Percentiles rank a stretch among this genome's conserved stretches.
Evolutionary conservation across 53 echinoderm and acorn worm species (phyloP).

Genomic region (Paracentrotus lividus): DNA sequence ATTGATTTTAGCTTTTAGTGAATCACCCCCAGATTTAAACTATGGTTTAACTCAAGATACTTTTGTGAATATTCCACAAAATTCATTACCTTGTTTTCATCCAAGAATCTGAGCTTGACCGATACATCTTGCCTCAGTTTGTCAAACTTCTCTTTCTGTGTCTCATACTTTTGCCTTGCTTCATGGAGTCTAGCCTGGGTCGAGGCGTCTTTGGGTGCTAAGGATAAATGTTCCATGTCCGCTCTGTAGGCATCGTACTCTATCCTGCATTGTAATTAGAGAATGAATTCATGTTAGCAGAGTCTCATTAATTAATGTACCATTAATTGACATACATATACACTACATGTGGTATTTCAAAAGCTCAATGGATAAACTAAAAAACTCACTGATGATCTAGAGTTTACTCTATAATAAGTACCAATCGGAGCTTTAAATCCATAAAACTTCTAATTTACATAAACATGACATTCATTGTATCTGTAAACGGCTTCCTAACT

Average conservation of each 20-base stretch:
- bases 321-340: no score
- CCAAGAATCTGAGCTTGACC: constrained; percentile 96
- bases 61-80: background rate
- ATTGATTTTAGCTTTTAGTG: no score
- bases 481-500: no score
- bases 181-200: constrained; percentile 95
- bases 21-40: no score
- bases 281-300: background rate
- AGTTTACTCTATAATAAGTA: no score
- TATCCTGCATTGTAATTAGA: constrained; percentile 70
- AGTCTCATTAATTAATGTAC: no score
- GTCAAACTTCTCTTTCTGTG: constrained; percentile 95
- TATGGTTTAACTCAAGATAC: no score
- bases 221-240: constrained; percentile 89
- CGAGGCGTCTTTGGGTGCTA: constrained; percentile 92
- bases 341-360: background rate
- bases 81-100: constrained; percentile 99
- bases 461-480: no score
- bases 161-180: constrained; percentile 87
- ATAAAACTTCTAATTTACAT: no score
- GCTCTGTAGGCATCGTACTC: constrained; percentile 99
- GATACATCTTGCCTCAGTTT: constrained; percentile 96
- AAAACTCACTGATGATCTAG: no score
- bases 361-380: no score
- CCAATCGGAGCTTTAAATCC: no score